phyloP scores from a whole-genome alignment of 2,888 invertebrate genomes.

The Tricholauxania praeusta region DNA sequence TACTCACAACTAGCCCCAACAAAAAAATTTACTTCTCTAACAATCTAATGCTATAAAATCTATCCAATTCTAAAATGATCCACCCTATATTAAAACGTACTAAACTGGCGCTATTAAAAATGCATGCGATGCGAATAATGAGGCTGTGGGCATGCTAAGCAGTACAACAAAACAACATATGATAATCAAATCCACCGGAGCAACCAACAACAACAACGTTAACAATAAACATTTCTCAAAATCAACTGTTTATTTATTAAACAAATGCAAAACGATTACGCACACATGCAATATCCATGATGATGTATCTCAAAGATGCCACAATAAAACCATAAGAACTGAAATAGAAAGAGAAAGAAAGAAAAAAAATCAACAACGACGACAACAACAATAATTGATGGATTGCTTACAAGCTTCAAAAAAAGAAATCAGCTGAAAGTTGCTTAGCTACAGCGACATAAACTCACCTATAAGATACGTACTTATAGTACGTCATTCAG shows the following conservation, averaged over 20 bases:
- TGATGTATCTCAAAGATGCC: conserved; percentile 11
- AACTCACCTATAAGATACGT: too few species aligned
- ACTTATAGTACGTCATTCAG: too few species aligned
- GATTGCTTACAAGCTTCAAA: conserved; percentile 35
- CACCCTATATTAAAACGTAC: too few species aligned
- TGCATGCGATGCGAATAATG: conserved; percentile 32
- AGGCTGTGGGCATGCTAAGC: conserved; percentile 21
- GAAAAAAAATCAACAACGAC: conserved; percentile 2
- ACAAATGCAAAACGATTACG: conserved; percentile 36
- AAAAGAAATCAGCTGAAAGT: conserved; percentile 27
- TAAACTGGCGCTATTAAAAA: conserved; percentile 19
- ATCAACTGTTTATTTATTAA: conserved; percentile 35
- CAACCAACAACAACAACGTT: conserved; percentile 1
- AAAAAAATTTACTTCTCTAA: too few species aligned
- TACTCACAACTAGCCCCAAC: too few species aligned
- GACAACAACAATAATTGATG: conserved; percentile 34
- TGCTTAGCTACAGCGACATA: too few species aligned
- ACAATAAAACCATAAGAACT: conserved; percentile 3
- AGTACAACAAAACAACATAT: conserved; percentile 8
- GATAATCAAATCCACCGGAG: background rate
- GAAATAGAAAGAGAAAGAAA: background rate
- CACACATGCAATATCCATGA: conserved; percentile 3
- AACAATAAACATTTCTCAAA: conserved; percentile 13
- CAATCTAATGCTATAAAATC: too few species aligned
- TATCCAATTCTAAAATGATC: too few species aligned